Base-by-base conservation (phyloP, 2,888 invertebrate genomes). In the Microdon myrmicae region DNA sequence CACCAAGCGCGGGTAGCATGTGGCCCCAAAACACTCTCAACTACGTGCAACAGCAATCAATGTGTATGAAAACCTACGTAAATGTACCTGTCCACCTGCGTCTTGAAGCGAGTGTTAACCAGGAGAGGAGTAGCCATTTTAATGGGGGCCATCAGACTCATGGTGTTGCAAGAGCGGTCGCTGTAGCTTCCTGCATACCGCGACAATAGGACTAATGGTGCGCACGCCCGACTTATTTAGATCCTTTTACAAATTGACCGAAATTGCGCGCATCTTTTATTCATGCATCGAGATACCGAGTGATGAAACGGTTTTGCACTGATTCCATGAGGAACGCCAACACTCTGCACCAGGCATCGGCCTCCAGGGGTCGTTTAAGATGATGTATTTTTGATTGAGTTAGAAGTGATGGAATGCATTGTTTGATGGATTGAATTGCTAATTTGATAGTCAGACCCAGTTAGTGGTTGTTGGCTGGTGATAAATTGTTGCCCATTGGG, bases 341-440 rank as follows among this genome's bases (percentile, higher is more conserved):
- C n/a, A n/a, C n/a, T n/a, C n/a, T n/a, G n/a, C n/a, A n/a, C n/a
- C n/a, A n/a, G n/a, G n/a, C n/a, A n/a, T n/a, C n/a, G 14, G 6
- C 7, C 12, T 20, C 12, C 34, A 41, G 14, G 48, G 55, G 41
- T 58, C 58, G 58, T 58, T 64, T 58, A 58, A 23, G 43, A 58
- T 64, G 64, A 64, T 64, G 64, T 47, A 47, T 51, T 64, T 64
- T 58, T 64, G 64, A 64, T 64, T 64, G 64, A 64, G 64, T 64
- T 64, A 43, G 44, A 58, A 31, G 41, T 37, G 64, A 43, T 47
- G 37, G 45, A 58, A 51, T 51, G 51, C 32, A 45, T 49, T 45
- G 32, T 51, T 12, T 60, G 37, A 32, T 51, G 38, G 38, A 47
- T 58, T 64, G 64, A 64, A 64, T 64, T 53, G 64, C 58, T 64